Evolutionary conservation across 2,888 invertebrate genomes (phyloP).

Genomic region (Liposcelis brunnea): DNA sequence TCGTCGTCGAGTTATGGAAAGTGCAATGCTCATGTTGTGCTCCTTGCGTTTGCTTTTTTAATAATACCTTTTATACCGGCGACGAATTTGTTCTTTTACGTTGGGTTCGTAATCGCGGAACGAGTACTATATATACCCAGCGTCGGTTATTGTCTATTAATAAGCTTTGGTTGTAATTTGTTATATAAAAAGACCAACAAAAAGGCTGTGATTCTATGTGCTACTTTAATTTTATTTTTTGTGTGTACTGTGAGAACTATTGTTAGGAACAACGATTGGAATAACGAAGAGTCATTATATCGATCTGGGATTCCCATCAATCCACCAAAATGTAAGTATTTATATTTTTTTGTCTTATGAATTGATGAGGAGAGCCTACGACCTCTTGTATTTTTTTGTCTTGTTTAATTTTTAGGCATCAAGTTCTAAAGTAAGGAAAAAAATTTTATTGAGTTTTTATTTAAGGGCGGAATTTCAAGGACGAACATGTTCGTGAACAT

Average conservation of each 20-base stretch:
- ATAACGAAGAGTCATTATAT: conserved; percentile 82
- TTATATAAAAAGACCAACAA: conserved; percentile 22
- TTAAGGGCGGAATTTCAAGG: too few species aligned
- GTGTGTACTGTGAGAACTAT: conserved; percentile 58
- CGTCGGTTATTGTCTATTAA: conserved; percentile 81
- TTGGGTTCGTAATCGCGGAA: conserved; percentile 96
- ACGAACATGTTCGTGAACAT: too few species aligned
- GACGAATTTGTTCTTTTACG: conserved; percentile 91
- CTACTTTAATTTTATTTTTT: conserved; percentile 39
- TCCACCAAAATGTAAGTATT: conserved; percentile 83
- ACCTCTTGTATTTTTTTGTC: too few species aligned
- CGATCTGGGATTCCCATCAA: conserved; percentile 79
- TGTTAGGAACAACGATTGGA: conserved; percentile 77
- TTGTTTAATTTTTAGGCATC: too few species aligned
- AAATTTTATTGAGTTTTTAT: too few species aligned
- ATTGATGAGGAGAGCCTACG: too few species aligned
- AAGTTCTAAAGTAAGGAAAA: too few species aligned
- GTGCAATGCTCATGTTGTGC: conserved; percentile 35
- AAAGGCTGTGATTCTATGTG: conserved; percentile 26
- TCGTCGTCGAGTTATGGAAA: conserved; percentile 21
- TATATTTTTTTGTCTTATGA: too few species aligned
- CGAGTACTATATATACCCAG: conserved; percentile 90
- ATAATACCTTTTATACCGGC: conserved; percentile 89
- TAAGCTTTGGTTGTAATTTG: conserved; percentile 52
- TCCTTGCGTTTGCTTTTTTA: conserved; percentile 46